A percentile compares a stretch with the other conserved stretches of the same genome.
phyloP scores from a whole-genome alignment of 2,113 vertebrate species.

The Siniperca knerii region DNA sequence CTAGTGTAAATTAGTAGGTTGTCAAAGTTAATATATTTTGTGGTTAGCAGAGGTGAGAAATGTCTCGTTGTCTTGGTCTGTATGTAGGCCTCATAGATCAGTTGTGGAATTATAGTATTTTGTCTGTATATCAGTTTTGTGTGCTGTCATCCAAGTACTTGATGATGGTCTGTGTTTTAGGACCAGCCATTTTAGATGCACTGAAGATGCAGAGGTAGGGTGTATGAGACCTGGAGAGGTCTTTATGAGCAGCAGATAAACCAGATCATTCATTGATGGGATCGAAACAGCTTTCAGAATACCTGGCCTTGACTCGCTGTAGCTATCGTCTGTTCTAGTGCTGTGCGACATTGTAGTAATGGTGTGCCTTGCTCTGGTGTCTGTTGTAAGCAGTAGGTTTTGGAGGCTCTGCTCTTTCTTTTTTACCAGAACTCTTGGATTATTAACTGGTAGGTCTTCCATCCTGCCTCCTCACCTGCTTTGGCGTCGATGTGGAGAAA shows the following conservation, averaged over 20 bases:
- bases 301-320: slow-evolving; percentile 38
- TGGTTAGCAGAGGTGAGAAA: slow-evolving; percentile 26
- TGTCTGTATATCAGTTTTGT: slow-evolving; percentile 25
- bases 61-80: slow-evolving; percentile 12
- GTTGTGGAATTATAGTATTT: slow-evolving; percentile 30
- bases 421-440: neutral
- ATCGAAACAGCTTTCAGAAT: slow-evolving; percentile 17
- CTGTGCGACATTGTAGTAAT: slow-evolving; percentile 41
- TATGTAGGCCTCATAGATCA: slow-evolving; percentile 26
- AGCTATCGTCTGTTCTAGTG: slow-evolving; percentile 46
- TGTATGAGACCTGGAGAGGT: neutral
- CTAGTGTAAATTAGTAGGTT: slow-evolving; percentile 22
- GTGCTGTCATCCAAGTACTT: slow-evolving; percentile 28
- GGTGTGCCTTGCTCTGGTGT: slow-evolving; percentile 62
- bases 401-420: slow-evolving; percentile 23
- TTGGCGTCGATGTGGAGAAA: neutral
- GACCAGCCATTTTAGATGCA: slow-evolving; percentile 8
- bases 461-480: neutral
- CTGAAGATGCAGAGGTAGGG: slow-evolving; percentile 13
- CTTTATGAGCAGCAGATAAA: slow-evolving; percentile 21
- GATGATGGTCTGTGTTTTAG: slow-evolving; percentile 39
- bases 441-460: neutral
- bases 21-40: slow-evolving; percentile 39
- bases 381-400: slow-evolving; percentile 31
- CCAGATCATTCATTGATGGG: neutral